Evolutionary conservation across 2,888 invertebrate genomes (phyloP), one percentile per base, ranked within the genome.

Genomic region (Acanthococcus lagerstroemiae): DNA sequence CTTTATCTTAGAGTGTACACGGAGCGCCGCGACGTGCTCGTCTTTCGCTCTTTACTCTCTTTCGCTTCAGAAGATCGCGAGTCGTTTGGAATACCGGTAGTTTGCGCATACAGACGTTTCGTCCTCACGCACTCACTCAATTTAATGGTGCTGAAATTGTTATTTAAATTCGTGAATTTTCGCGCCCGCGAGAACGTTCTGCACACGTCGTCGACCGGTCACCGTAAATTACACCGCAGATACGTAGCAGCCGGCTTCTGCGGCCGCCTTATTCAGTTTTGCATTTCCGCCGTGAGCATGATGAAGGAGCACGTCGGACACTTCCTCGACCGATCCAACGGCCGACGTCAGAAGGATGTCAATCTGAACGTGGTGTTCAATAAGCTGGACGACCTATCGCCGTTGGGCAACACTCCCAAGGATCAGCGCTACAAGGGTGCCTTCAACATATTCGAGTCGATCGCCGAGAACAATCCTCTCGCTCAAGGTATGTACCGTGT

Each of bases 361-460:
- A 61, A 61, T 50, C n/a, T 61, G 15, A 61, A 61, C 61, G 61
- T 50, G 22, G 61, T 61, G 12, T 61, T 50, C 37, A 61, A 61
- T 50, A 52, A 63, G 17, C 25, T 63, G 12, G 63, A 63, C 3
- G 63, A 63, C 21, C 37, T 63, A 4, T 63, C 63, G 21, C 48
- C 50, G 24, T 24, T 63, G 63, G 63, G 63, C 3, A 63, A 37
- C 12, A 63, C 63, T 21, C 63, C 63, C 12, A 63, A 54, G 37
- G 44, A 63, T 30, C 63, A 63, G 19, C 48, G 37, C 17, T 63
- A 22, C 44, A 63, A 63, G 54, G 63, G 63, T 4, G 37, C 63
- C 19, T 63, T 63, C 63, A 63, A 63, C 19, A 63, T 63, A 22
- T 63, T 63, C 63, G 63, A 63, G 12, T 63, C 63, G 54, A 63